Base-by-base conservation (phyloP, 2,113 vertebrate genomes). In the Brachionichthys hirsutus region DNA sequence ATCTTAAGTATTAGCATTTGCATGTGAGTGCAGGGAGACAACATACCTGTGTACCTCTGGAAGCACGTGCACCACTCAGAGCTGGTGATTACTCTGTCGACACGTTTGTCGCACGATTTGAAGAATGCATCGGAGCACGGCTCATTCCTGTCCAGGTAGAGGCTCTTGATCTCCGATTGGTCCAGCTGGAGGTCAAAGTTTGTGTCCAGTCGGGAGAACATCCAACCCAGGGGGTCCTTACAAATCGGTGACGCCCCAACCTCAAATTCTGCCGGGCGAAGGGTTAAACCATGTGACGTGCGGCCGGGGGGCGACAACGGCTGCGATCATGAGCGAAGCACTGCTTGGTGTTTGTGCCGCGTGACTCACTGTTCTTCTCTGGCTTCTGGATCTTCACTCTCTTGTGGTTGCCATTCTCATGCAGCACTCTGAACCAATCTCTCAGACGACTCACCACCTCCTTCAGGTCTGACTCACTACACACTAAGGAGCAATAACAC, bases 51-150 rank as follows among this genome's bases (percentile, higher is more conserved):
- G 80, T 95, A 94, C 68, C 93, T 95, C 83, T 99, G 96, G 87
- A 98, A 98, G 83, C 97, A 98, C 44, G 94, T 95, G 86, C 96
- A 98, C 97, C 97, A 99, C 68, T 99, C 96, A 9, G 95, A 95
- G 88, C 97, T 97, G 79, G 93, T 95, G 85, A 99, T 92, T 47
- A 95, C 89, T 64, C 92, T 92, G 87, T 99, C 94, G 18, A 79
- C 88, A 67, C 94, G 95, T 0, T 93, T 92, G 78, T 98, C 95
- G 64, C 96, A 99, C 5, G 95, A 95, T 71, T 90, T 94, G 90
- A 99, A 96, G 91, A 99, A 97, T 0, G 90, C 90, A 30, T 93
- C 93, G 1, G 92, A 94, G 75, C 97, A 99, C 0, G 89, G 92
- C 52, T 97, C 94, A 1, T 95, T 95, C 83, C 94, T 93, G 85